phyloP scores from a whole-genome alignment of 2,888 invertebrate genomes.

The Drosophila flavopinicola region DNA sequence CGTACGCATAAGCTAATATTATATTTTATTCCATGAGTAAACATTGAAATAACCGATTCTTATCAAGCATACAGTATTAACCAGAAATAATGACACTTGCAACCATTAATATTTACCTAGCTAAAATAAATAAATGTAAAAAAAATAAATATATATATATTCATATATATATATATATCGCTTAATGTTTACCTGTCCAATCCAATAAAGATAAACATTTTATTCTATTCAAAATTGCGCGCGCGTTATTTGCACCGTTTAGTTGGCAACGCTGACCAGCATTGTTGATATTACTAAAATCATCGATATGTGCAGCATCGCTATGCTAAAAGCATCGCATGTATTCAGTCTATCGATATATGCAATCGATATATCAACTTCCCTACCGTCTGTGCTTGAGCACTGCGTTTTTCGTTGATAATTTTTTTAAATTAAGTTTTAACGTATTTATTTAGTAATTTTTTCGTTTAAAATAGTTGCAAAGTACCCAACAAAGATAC shows the following conservation, averaged over 20 bases:
- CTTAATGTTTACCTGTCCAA: conserved; percentile 50
- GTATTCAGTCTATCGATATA: conserved; percentile 19
- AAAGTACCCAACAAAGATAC: conserved; percentile 48
- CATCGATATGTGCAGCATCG: conserved; percentile 19
- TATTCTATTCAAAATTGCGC: conserved; percentile 40
- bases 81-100: conserved; percentile 61
- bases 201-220: conserved; percentile 41
- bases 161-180: conserved; percentile 48
- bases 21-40: conserved; percentile 63
- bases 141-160: conserved; percentile 35
- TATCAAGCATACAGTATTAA: conserved; percentile 68
- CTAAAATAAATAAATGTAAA: conserved; percentile 58
- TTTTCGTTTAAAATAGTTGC: conserved; percentile 71
- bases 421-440: conserved; percentile 78
- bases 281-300: conserved; percentile 24
- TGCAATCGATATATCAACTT: conserved; percentile 52
- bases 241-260: neutral
- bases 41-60: conserved; percentile 55
- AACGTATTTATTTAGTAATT: conserved; percentile 74
- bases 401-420: conserved; percentile 82
- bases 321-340: conserved; percentile 17
- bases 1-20: conserved; percentile 52
- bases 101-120: conserved; percentile 59
- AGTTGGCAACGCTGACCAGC: conserved; percentile 38
- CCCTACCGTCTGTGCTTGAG: conserved; percentile 63